These are phyloP conservation scores for Rhopalosiphum nymphaeae DNA, from an alignment of 2,888 invertebrate species.

Conservation along the genomic window DNA sequence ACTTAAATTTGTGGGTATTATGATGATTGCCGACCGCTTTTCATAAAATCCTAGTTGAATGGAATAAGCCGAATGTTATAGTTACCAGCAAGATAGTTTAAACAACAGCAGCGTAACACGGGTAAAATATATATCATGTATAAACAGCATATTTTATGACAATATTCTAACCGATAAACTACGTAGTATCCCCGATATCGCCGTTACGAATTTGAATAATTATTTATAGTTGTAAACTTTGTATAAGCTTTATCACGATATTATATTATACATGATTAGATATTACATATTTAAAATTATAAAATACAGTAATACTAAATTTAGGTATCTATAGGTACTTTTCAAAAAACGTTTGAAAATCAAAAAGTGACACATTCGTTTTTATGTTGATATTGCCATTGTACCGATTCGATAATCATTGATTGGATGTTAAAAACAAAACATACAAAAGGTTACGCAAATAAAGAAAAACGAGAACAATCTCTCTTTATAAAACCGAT, in stretches of 20 bases:
- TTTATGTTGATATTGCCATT: background rate
- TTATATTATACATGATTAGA: background rate
- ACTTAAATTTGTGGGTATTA: background rate
- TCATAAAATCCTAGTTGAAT: background rate
- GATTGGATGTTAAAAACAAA: slow-evolving; percentile 11
- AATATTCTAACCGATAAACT: slow-evolving; percentile 11
- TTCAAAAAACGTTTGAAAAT: background rate
- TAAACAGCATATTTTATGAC: background rate
- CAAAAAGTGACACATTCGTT: background rate
- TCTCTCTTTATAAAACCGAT: slow-evolving; percentile 6
- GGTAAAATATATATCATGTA: background rate
- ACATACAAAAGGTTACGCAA: background rate
- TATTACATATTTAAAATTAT: background rate
- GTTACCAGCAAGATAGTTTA: background rate
- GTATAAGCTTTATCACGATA: background rate
- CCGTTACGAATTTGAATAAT: slow-evolving; percentile 18
- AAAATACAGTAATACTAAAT: background rate
- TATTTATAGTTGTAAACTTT: background rate
- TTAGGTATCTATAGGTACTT: background rate
- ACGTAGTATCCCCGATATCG: background rate
- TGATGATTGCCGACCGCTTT: background rate
- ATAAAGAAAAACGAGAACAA: background rate
- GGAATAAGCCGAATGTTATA: background rate
- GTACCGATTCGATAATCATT: background rate
- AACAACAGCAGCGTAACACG: background rate